A percentile compares a stretch with the other conserved stretches of the same genome.
Conservation (phyloP, 1,140 invertebrate species). For the Zaprionus gabonicus region DNA sequence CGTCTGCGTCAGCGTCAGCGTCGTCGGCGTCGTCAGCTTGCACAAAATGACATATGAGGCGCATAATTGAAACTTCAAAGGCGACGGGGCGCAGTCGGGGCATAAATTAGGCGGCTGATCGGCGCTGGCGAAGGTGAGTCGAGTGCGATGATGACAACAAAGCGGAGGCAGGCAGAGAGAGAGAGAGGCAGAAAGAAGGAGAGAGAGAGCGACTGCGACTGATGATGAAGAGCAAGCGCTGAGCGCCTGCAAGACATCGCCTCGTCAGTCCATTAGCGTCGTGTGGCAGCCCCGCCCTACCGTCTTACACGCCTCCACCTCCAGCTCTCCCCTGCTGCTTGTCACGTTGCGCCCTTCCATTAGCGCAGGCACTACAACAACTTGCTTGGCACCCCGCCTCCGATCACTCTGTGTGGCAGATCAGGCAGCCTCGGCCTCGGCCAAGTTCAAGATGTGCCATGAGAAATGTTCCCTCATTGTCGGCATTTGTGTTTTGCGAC, state of each 20-base stretch:
- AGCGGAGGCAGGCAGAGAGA: constrained; percentile 16
- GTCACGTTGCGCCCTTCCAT: constrained; percentile 69
- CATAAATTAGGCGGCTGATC: constrained; percentile 80
- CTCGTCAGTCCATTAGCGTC: constrained; percentile 75
- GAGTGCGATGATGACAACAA: constrained; percentile 25
- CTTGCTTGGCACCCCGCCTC: constrained; percentile 53
- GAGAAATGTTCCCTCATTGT: constrained; percentile 76
- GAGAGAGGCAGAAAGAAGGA: constrained; percentile 3
- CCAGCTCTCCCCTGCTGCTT: constrained; percentile 18
- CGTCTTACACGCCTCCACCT: constrained; percentile 15
- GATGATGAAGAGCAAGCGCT: constrained; percentile 37
- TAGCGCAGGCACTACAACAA: constrained; percentile 56
- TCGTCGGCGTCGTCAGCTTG: constrained; percentile 48
- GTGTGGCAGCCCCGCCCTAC: constrained; percentile 49
- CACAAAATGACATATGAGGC: constrained; percentile 84
- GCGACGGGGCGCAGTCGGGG: constrained; percentile 71
- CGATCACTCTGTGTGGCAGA: constrained; percentile 71
- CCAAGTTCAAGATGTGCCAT: constrained; percentile 65
- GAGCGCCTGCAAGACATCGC: constrained; percentile 37
- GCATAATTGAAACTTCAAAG: constrained; percentile 84
- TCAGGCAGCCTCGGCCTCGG: constrained; percentile 15
- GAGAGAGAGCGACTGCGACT: constrained; percentile 2
- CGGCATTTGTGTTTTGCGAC: constrained; percentile 68
- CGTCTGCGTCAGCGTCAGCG: constrained; percentile 4
- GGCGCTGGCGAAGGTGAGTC: constrained; percentile 59